A percentile compares a stretch with the other conserved stretches of the same genome.
phyloP scores from a whole-genome alignment of 1,140 invertebrate genomes.

The Apis cerana region DNA sequence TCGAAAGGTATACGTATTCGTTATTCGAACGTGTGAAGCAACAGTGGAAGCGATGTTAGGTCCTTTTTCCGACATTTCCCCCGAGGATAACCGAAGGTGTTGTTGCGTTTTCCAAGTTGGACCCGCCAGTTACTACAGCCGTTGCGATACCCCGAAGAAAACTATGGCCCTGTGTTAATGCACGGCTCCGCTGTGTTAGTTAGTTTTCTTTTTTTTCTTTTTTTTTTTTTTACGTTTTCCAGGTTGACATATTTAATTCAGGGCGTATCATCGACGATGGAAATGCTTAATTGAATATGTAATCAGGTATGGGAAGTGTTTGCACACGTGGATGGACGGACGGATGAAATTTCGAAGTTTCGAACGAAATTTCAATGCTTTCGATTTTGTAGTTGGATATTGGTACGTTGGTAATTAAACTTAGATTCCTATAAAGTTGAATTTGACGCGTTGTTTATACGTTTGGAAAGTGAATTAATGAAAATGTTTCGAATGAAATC shows the following conservation, averaged over 20 bases:
- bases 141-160: neutral
- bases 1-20: conserved; percentile 25
- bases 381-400: neutral
- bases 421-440: too few species aligned
- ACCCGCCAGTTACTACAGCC: too few species aligned
- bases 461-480: too few species aligned
- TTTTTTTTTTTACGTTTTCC: conserved; percentile 1
- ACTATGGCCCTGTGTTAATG: neutral
- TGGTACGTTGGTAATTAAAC: too few species aligned
- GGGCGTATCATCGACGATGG: neutral
- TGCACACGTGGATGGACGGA: too few species aligned
- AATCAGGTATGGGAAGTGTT: neutral
- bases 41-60: conserved; percentile 24
- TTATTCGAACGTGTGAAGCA: conserved; percentile 24
- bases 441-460: too few species aligned
- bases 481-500: too few species aligned
- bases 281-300: conserved; percentile 1
- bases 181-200: neutral
- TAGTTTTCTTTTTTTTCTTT: too few species aligned
- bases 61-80: conserved; percentile 58
- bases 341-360: too few species aligned
- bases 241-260: neutral
- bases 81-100: conserved; percentile 12
- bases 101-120: conserved; percentile 44
- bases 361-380: neutral